phyloP scores from a whole-genome alignment of 2,888 invertebrate genomes.

The Nemotelus pantherinus region DNA sequence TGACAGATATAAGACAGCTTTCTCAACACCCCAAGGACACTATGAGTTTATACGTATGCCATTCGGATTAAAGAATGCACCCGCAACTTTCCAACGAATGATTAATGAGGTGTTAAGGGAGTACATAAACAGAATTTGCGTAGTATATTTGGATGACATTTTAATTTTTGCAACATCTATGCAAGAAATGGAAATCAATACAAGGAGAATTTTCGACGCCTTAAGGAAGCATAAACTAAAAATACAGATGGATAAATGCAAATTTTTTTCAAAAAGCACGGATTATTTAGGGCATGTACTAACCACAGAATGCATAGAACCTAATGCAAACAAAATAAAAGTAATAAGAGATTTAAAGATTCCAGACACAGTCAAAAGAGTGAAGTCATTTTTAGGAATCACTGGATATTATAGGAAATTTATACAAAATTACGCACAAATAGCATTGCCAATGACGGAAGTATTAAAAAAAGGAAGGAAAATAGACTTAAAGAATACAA shows the following conservation, averaged over 20 bases:
- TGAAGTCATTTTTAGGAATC: conserved; percentile 46
- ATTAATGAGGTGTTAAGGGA: conserved; percentile 53
- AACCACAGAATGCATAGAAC: conserved; percentile 54
- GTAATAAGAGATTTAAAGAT: conserved; percentile 52
- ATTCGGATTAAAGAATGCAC: conserved; percentile 61
- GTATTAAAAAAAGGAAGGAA: conserved; percentile 42
- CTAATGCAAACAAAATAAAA: conserved; percentile 55
- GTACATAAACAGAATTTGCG: conserved; percentile 45
- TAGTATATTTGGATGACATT: conserved; percentile 51
- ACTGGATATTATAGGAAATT: conserved; percentile 20
- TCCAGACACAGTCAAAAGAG: conserved; percentile 53
- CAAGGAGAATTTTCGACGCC: conserved; percentile 45
- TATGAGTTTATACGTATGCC: conserved; percentile 58
- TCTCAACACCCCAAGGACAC: conserved; percentile 50
- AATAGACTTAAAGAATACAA: background rate
- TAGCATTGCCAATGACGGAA: conserved; percentile 50
- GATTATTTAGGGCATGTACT: conserved; percentile 55
- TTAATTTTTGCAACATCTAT: conserved; percentile 46
- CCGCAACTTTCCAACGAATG: conserved; percentile 52
- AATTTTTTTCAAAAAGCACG: conserved; percentile 38
- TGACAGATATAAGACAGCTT: conserved; percentile 55
- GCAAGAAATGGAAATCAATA: conserved; percentile 46
- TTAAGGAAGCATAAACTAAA: conserved; percentile 46
- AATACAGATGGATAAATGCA: conserved; percentile 44
- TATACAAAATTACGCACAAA: background rate